Evolutionary conservation across 1,140 invertebrate genomes (phyloP), one percentile per base, ranked within the genome.

Genomic region (Cyclina sinensis): DNA sequence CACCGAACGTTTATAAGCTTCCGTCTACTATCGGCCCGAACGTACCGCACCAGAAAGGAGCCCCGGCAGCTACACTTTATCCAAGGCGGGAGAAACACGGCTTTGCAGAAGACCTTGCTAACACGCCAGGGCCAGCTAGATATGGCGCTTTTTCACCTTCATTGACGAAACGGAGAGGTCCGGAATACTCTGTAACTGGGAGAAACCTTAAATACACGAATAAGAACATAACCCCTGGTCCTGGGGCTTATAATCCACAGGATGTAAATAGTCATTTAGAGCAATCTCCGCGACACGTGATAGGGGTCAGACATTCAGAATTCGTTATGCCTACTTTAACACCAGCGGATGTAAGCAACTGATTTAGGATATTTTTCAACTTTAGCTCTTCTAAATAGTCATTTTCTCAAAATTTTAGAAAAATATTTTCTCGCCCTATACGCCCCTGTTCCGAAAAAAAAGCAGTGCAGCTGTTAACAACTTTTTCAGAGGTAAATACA

Each of bases 31-130:
- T 88, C 27, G 86, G 86, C 0, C 30, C 37, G 59, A 65, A 54
- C 1, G 86, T 88, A 11, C 79, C 68, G 5, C 24, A 83, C n/a
- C 62, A 48, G 86, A 74, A 37, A 46, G 80, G 86, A 5, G 86
- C 62, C 1, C 32, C 65, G 11, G 62, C 79, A 0, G 48, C 39
- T 27, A 74, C 86, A 27, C 51, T 82, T 0, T 82, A 39, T 18
- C 35, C 14, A 0, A 21, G 86, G 21, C 39, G 68, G 32, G 78
- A 88, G 14, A 54, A 82, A 35, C 54, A 57, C 32, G 62, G 80
- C 14, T 88, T 82, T 51, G 86, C 86, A 12, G 80, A 88, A 76
- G 86, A 88, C 59, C 37, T 88, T 0, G 86, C 86, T 12, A 88
- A 88, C 24, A 82, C 86, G 1, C 86, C 86, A 2, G 86, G 62